Evolutionary conservation across 2,113 vertebrate species (phyloP).

Genomic region (Datnioides undecimradiatus): DNA sequence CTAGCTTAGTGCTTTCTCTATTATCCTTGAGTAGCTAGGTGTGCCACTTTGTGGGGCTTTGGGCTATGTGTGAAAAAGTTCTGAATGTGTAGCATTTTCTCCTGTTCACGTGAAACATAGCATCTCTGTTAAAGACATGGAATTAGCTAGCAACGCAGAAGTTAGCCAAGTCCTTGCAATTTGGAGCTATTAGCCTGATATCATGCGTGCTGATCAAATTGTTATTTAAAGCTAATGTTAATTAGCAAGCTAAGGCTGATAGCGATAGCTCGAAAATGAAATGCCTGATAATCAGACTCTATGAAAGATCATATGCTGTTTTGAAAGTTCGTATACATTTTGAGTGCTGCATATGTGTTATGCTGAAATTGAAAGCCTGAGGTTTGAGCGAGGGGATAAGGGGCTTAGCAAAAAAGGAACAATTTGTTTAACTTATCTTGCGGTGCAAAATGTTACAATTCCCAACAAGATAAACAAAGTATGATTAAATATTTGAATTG

Average conservation of each 20-base stretch:
- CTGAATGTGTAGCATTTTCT: background rate
- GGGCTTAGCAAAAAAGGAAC: background rate
- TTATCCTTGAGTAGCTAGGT: background rate
- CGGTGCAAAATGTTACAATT: background rate
- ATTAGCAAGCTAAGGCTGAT: background rate
- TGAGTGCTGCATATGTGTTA: background rate
- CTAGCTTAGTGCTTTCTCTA: no score
- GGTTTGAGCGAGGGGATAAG: background rate
- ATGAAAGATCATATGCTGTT: background rate
- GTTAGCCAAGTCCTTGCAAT: no score
- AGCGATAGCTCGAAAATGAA: background rate
- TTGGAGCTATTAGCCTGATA: no score
- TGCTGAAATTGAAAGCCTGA: background rate
- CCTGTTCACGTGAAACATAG: no score
- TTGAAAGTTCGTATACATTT: background rate
- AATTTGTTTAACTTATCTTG: slow-evolving; percentile 18
- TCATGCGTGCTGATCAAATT: no score
- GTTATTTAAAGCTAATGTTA: no score
- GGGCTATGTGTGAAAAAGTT: background rate
- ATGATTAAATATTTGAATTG: slow-evolving; percentile 41
- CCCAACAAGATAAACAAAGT: slow-evolving; percentile 39
- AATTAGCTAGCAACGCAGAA: no score
- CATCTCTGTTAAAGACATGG: no score
- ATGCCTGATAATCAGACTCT: background rate
- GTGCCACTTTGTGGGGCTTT: background rate